Evolutionary conservation across 2,888 invertebrate genomes (phyloP), one percentile per base, ranked within the genome.

Genomic region (Cosmopolites sordidus): DNA sequence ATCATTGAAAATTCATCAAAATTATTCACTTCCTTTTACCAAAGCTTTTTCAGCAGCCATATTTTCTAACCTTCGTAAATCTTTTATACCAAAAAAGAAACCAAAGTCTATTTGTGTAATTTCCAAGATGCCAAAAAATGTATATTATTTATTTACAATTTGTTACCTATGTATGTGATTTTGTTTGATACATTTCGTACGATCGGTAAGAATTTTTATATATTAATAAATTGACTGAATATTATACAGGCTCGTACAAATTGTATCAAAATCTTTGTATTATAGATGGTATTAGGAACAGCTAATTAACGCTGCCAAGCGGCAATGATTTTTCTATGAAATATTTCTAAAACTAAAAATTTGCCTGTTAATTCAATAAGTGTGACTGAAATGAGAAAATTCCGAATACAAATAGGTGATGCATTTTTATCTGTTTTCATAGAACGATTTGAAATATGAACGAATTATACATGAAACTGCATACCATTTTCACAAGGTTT

Each of bases 81-180:
- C 72, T 68, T 74, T 74, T 75, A 75, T 79, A 77, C 78, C 76
- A 77, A 64, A 63, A 54, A 40, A 58, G 77, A 22, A 78, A 79
- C 79, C 79, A 80, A 80, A 80, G 79, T 80, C 79, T 80, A 79
- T 80, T 79, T 79, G 79, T 79, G 79, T 79, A 79, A 75, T 74
- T 79, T 78, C 78, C 76, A 77, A 78, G 79, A 79, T 79, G 79
- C 79, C 79, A 79, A 79, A 64, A 77, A 77, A 71, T 74, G 69
- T 71, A 71, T 69, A 69, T 72, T 74, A 74, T 74, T 74, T 75
- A 74, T 74, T 74, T 74, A 73, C 70, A 67, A 73, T 74, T 71
- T 71, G 74, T 74, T 74, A 74, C 69, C 73, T 73, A 74, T 71
- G 70, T 74, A 74, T 74, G 74, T 74, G 74, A 73, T 74, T 70